phyloP scores from a whole-genome alignment of 2,113 vertebrate species.

The Antechinus flavipes region DNA sequence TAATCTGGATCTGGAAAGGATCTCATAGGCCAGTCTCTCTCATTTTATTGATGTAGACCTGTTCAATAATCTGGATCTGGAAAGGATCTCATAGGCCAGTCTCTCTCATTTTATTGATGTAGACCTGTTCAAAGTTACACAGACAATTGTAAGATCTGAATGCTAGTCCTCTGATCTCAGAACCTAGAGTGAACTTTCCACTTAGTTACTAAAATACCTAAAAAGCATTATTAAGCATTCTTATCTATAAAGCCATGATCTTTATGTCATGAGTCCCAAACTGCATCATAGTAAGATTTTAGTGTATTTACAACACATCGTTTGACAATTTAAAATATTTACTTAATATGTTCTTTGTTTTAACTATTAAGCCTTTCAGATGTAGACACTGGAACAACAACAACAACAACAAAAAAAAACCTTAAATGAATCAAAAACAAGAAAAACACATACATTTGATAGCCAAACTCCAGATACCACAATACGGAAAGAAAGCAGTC shows the following conservation, averaged over 20 bases:
- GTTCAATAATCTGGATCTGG: background rate
- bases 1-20: background rate
- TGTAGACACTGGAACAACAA: slow-evolving; percentile 6
- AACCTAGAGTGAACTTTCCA: background rate
- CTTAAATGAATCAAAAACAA: background rate
- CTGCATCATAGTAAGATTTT: background rate
- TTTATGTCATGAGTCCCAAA: background rate
- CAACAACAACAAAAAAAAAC: background rate
- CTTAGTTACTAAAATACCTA: slow-evolving; percentile 1
- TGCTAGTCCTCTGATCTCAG: background rate
- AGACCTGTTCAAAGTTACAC: background rate
- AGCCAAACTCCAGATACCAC: background rate
- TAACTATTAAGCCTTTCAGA: background rate
- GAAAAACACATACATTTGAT: background rate
- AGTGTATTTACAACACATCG: background rate
- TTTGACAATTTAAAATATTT: slow-evolving; percentile 21
- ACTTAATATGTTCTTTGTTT: background rate
- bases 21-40: background rate
- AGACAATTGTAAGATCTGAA: background rate
- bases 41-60: background rate
- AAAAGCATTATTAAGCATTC: slow-evolving; percentile 3
- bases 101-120: background rate
- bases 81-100: background rate
- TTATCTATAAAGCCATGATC: background rate
- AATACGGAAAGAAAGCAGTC: background rate